phyloP scores from a whole-genome alignment of 2,888 invertebrate genomes.

The Eumerus sabulonum region DNA sequence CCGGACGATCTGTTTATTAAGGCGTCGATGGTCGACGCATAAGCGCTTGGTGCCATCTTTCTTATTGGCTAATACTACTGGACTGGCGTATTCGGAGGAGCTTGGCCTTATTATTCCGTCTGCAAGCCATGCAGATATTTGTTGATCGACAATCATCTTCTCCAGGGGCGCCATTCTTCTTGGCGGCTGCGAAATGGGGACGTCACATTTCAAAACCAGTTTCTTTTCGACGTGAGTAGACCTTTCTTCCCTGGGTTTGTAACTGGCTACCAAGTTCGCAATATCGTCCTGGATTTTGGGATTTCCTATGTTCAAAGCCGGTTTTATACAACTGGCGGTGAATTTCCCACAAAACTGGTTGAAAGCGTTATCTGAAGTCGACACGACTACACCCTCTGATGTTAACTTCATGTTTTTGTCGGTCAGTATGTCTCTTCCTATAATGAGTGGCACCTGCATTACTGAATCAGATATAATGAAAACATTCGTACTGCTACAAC shows the following conservation, averaged over 20 bases:
- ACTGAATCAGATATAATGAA: not conserved
- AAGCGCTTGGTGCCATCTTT: conserved; percentile 62
- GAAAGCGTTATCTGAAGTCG: too few relatives aligned
- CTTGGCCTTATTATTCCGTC: conserved; percentile 35
- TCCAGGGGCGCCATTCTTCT: not conserved
- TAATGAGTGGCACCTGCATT: not conserved
- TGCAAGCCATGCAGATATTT: not conserved
- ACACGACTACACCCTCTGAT: too few relatives aligned
- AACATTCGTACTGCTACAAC: not conserved
- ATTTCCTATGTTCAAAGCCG: too few relatives aligned
- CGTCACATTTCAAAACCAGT: not conserved
- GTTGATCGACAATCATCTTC: not conserved
- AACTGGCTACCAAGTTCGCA: too few relatives aligned
- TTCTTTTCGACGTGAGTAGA: not conserved
- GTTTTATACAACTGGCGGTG: too few relatives aligned
- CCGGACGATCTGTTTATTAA: too few relatives aligned
- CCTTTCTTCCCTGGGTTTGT: too few relatives aligned
- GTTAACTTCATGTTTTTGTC: too few relatives aligned
- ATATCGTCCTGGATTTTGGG: too few relatives aligned
- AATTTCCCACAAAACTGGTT: too few relatives aligned
- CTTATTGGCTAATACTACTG: conserved; percentile 68
- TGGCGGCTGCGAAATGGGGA: not conserved
- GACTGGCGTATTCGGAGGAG: conserved; percentile 69
- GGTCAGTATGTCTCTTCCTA: too few relatives aligned
- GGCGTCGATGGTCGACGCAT: conserved; percentile 65